phyloP scores from a whole-genome alignment of 2,797 vertebrate genomes.

The Myotis findleyi region DNA sequence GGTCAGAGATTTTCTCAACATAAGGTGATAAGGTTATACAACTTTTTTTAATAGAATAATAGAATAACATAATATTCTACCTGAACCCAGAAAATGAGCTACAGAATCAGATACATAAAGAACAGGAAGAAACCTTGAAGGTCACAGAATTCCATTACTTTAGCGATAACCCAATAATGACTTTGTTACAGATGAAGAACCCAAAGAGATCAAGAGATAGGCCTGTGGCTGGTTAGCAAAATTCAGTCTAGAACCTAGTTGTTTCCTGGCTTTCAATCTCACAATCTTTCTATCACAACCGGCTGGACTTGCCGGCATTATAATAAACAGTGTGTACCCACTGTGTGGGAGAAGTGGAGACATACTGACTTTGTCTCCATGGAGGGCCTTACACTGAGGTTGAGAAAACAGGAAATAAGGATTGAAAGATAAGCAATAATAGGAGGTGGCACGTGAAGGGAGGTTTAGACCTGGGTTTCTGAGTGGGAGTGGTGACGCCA shows the following conservation, averaged over 20 bases:
- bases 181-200: conserved; percentile 21
- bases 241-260: not conserved
- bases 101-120: conserved; percentile 26
- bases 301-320: not conserved
- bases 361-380: not conserved
- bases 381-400: not conserved
- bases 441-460: not conserved
- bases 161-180: not conserved
- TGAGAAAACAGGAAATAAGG: conserved; percentile 29
- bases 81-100: conserved; percentile 17
- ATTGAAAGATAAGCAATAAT: not conserved
- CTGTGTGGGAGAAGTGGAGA: not conserved
- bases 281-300: not conserved
- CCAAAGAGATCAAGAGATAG: conserved; percentile 24
- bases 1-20: conserved; percentile 1
- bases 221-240: not conserved
- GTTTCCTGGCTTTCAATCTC: not conserved
- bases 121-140: not conserved
- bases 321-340: not conserved
- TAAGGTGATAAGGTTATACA: not conserved
- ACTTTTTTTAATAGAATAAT: not conserved
- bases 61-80: not conserved
- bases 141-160: conserved; percentile 11
- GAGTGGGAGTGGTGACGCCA: not conserved
- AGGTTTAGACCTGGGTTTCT: not conserved